phyloP scores from a whole-genome alignment of 2,797 vertebrate species.

The Spinus pinus region DNA sequence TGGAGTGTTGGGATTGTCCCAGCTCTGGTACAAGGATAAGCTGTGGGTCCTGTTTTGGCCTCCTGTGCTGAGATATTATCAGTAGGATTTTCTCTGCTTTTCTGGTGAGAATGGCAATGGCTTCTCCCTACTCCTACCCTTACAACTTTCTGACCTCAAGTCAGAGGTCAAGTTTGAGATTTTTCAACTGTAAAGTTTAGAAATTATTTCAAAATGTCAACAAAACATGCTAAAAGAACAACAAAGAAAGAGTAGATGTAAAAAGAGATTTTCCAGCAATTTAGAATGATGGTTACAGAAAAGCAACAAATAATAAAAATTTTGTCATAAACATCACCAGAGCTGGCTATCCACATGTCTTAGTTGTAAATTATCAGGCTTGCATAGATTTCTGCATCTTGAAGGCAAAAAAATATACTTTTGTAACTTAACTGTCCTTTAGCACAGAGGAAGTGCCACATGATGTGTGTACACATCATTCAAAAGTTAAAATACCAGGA shows the following conservation, averaged over 20 bases:
- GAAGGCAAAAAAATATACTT: background rate
- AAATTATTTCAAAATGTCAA: background rate
- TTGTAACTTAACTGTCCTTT: background rate
- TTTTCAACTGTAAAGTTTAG: background rate
- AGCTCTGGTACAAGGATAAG: background rate
- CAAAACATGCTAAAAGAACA: background rate
- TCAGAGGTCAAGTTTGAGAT: background rate
- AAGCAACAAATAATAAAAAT: background rate
- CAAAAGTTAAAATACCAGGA: background rate
- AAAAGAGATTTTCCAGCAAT: background rate
- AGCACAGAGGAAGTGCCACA: background rate
- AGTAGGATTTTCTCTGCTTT: background rate
- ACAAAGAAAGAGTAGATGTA: background rate
- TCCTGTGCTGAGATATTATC: background rate
- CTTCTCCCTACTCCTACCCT: background rate
- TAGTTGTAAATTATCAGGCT: background rate
- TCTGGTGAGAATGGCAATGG: background rate
- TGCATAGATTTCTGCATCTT: background rate
- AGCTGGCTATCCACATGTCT: background rate
- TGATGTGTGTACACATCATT: background rate
- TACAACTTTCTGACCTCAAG: background rate
- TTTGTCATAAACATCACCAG: background rate
- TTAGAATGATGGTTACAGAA: background rate
- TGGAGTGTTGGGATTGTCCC: background rate
- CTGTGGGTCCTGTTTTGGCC: background rate